Evolutionary conservation across 2,888 invertebrate genomes (phyloP).

Genomic region (Hyalella azteca): DNA sequence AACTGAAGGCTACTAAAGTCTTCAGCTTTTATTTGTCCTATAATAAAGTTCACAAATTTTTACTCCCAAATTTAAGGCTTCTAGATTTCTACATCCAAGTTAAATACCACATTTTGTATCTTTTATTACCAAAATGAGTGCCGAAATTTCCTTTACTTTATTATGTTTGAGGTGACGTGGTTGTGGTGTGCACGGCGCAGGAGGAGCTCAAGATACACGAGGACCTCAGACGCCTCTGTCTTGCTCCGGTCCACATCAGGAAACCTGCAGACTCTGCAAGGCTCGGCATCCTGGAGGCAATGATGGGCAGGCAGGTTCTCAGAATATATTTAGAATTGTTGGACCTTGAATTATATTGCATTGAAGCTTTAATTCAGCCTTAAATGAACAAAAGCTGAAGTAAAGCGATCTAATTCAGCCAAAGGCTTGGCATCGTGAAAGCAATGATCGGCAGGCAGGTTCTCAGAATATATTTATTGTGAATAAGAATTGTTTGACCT

Average conservation of each 20-base stretch:
- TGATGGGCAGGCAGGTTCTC: not conserved
- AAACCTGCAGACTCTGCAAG: not conserved
- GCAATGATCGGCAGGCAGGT: not conserved
- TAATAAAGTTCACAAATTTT: not conserved
- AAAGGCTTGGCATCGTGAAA: not conserved
- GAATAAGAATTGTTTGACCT: too few relatives aligned
- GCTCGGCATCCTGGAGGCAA: not conserved
- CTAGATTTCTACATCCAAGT: not conserved
- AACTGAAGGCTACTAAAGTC: not conserved
- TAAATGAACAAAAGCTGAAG: not conserved
- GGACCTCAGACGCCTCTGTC: not conserved
- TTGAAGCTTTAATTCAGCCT: not conserved
- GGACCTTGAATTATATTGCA: not conserved
- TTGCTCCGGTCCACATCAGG: not conserved
- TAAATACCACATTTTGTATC: not conserved
- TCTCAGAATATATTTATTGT: not conserved
- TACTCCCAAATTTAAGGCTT: not conserved
- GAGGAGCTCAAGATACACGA: not conserved
- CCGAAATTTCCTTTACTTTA: not conserved
- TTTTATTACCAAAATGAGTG: not conserved
- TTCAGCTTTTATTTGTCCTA: not conserved
- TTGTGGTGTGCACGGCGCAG: conserved; percentile 9
- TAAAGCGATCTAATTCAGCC: not conserved
- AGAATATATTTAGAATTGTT: too few relatives aligned
- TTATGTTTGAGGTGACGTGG: not conserved